Evolutionary conservation across 2,113 vertebrate species (phyloP).

Genomic region (Columbina picui): DNA sequence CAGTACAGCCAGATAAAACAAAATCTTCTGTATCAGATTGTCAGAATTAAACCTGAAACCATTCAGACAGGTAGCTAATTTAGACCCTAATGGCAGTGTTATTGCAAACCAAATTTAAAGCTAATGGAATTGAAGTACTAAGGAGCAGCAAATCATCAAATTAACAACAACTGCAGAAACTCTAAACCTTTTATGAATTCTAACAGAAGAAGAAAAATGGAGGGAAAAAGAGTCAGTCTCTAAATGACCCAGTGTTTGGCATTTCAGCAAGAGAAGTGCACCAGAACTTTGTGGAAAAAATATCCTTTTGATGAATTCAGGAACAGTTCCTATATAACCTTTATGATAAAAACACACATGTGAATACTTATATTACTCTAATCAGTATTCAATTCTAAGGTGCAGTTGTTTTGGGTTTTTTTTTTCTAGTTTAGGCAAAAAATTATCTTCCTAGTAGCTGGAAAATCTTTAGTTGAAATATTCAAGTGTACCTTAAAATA

Average conservation of each 20-base stretch:
- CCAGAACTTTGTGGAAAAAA: neutral
- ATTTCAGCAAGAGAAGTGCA: neutral
- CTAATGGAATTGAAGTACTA: neutral
- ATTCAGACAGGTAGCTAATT: neutral
- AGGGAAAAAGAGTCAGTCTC: neutral
- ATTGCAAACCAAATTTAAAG: neutral
- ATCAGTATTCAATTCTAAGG: neutral
- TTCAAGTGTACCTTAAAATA: neutral
- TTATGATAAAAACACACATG: accelerated
- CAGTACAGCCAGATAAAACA: neutral
- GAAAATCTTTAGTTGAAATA: neutral
- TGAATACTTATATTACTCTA: neutral
- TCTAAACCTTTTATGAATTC: neutral
- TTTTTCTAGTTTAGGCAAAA: neutral
- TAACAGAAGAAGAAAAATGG: neutral
- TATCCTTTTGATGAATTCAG: neutral
- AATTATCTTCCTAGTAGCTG: neutral
- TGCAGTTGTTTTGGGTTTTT: neutral
- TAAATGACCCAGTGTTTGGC: neutral
- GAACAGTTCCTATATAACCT: neutral
- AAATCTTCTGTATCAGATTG: neutral
- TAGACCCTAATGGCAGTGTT: neutral
- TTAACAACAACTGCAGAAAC: neutral
- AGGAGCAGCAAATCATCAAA: neutral
- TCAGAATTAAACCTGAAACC: neutral